Percentiles rank a stretch among this genome's conserved stretches.
These are phyloP conservation scores for Taphrorychus bicolor DNA, from an alignment of 2,888 invertebrate species.

Conservation along the genomic window DNA sequence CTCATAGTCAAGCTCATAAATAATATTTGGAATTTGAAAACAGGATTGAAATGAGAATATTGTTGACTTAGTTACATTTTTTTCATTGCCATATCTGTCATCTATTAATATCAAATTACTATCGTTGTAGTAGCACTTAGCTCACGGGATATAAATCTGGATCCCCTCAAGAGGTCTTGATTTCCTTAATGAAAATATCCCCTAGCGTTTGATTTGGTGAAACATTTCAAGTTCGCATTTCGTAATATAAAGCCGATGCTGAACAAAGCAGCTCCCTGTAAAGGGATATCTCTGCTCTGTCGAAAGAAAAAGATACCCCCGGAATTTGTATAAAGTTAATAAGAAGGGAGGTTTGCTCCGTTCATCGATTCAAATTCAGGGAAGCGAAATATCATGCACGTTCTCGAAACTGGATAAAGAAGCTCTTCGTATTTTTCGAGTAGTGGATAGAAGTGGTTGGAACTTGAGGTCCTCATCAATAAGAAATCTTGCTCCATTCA, in stretches of 20 bases:
- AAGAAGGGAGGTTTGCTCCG: constrained; percentile 18
- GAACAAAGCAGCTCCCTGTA: constrained; percentile 11
- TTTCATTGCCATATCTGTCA: no score
- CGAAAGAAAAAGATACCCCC: constrained; percentile 12
- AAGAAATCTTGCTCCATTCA: no score
- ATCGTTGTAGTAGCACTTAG: no score
- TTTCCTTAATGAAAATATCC: background rate
- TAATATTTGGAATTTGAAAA: no score
- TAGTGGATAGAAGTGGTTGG: background rate
- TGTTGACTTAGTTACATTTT: no score
- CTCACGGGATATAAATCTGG: no score
- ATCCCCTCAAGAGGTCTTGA: background rate
- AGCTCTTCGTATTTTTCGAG: constrained; percentile 3
- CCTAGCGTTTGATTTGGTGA: background rate
- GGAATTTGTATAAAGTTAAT: constrained; percentile 38
- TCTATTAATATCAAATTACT: no score
- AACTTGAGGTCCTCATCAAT: no score
- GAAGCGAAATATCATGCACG: constrained; percentile 21
- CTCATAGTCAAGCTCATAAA: no score
- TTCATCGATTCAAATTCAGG: constrained; percentile 15
- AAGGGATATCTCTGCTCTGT: constrained; percentile 18
- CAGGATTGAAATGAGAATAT: no score
- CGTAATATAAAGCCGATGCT: constrained; percentile 11
- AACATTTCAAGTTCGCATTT: constrained; percentile 3
- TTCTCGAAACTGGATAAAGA: background rate